These are phyloP conservation scores for Protonibea diacanthus DNA, from an alignment of 2,797 vertebrate genomes.

Conservation along the genomic window DNA sequence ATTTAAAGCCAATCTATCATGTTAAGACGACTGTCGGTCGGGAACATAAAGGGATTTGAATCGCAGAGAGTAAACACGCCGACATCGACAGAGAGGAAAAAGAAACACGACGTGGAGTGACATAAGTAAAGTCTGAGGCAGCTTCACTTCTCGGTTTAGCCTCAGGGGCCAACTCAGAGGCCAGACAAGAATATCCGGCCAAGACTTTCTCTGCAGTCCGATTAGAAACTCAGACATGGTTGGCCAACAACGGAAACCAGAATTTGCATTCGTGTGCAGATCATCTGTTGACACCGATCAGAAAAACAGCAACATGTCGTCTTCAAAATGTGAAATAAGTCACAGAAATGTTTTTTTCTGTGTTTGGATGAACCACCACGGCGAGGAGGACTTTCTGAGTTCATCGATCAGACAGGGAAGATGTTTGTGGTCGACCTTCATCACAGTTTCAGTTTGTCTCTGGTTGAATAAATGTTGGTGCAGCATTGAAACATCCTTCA, in stretches of 20 bases:
- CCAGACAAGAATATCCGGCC: too few relatives aligned
- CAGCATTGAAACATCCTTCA: background rate
- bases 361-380: background rate
- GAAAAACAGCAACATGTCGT: background rate
- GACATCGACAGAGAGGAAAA: background rate
- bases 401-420: background rate
- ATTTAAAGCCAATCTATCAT: constrained; percentile 19
- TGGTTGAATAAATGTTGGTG: background rate
- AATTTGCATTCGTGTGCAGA: too few relatives aligned
- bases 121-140: background rate
- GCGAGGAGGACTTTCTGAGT: background rate
- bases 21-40: background rate
- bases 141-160: background rate
- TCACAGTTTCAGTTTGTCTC: background rate
- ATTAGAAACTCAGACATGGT: too few relatives aligned
- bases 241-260: too few relatives aligned
- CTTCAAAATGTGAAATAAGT: background rate
- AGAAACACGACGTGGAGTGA: background rate
- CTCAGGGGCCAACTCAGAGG: too few relatives aligned
- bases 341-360: too few relatives aligned
- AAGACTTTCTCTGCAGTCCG: too few relatives aligned
- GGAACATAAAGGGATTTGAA: constrained; percentile 2
- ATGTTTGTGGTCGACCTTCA: constrained; percentile 1
- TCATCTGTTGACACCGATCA: too few relatives aligned
- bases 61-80: background rate